Conservation (phyloP, 2,797 vertebrate genomes). For the Molossus molossus region DNA sequence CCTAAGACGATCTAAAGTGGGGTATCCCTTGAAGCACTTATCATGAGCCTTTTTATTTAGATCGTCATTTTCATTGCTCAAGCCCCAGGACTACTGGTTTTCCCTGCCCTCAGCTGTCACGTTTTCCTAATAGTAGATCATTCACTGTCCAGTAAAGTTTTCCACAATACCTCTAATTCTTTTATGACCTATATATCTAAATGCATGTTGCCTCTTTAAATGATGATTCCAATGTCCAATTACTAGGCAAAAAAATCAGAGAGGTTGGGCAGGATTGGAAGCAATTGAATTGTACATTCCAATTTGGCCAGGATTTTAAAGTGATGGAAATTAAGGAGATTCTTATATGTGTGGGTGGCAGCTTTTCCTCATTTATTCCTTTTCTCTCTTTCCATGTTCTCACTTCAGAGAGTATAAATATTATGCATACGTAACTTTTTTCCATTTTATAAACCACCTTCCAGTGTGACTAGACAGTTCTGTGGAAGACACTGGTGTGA, state of each 20-base stretch:
- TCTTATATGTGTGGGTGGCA: not conserved
- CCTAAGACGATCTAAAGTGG: too few species aligned
- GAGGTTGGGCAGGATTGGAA: constrained; percentile 10
- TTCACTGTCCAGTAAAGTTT: not conserved
- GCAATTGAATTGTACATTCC: not conserved
- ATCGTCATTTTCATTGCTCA: not conserved
- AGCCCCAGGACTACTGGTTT: not conserved
- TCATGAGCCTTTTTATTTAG: not conserved
- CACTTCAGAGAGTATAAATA: not conserved
- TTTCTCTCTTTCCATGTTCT: not conserved
- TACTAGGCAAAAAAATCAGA: not conserved
- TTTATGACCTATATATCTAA: constrained; percentile 31
- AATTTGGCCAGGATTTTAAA: not conserved
- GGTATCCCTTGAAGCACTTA: not conserved
- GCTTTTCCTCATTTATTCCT: not conserved
- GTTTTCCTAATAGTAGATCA: constrained; percentile 4
- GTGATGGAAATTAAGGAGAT: not conserved
- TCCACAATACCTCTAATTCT: not conserved
- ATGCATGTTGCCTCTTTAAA: constrained; percentile 27
- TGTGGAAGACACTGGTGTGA: not conserved
- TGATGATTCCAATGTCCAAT: not conserved
- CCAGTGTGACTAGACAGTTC: not conserved
- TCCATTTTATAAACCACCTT: not conserved
- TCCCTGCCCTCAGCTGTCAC: not conserved
- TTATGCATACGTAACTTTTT: not conserved